phyloP scores from a whole-genome alignment of 2,797 vertebrate species.

The Numenius phaeopus region DNA sequence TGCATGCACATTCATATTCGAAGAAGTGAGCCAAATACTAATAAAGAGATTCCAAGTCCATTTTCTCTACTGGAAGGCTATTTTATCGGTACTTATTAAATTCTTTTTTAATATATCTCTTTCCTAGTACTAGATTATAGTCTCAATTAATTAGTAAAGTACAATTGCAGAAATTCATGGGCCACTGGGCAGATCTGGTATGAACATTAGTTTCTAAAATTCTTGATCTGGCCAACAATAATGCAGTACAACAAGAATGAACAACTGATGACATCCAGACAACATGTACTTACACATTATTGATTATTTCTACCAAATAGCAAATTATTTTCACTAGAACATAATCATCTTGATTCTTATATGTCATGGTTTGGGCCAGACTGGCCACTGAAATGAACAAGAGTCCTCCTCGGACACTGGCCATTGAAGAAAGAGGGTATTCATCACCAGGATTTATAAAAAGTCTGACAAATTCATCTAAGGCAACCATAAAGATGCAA shows the following conservation, averaged over 20 bases:
- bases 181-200: neutral
- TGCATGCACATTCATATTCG: neutral
- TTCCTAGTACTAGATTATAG: neutral
- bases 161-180: neutral
- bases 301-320: neutral
- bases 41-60: neutral
- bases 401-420: neutral
- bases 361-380: neutral
- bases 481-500: neutral
- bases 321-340: neutral
- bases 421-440: neutral
- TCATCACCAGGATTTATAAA: neutral
- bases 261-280: neutral
- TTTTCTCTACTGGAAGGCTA: neutral
- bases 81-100: neutral
- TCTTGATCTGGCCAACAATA: neutral
- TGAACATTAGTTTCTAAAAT: neutral
- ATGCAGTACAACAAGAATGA: neutral
- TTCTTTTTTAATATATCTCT: neutral
- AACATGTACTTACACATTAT: neutral
- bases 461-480: neutral
- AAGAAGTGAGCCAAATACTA: neutral
- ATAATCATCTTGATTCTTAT: neutral
- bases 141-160: constrained; percentile 26
- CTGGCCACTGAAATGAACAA: neutral